Percentiles rank a stretch among this genome's conserved stretches.
Conservation (phyloP, 2,113 vertebrate species). For the Vanacampus margaritifer region DNA sequence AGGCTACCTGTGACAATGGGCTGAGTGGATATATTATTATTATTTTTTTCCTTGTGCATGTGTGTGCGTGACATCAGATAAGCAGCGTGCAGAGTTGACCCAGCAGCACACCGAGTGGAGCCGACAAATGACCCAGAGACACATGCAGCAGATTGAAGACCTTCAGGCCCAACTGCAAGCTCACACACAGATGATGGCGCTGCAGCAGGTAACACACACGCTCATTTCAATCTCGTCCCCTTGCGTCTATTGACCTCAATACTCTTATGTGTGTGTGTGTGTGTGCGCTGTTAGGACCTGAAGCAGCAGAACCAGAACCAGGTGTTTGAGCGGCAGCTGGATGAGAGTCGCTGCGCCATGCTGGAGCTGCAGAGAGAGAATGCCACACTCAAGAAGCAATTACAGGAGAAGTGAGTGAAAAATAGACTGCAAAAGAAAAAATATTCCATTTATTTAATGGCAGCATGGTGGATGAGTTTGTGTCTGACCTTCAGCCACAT, state of each 20-base stretch:
- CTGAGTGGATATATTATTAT: constrained; percentile 30
- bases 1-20: constrained; percentile 54
- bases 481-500: too few relatives aligned
- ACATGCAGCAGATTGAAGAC: constrained; percentile 84
- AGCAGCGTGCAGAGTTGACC: constrained; percentile 80
- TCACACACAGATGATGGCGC: constrained; percentile 75
- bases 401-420: constrained; percentile 60
- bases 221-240: neutral
- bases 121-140: constrained; percentile 77
- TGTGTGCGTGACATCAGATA: constrained; percentile 70
- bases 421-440: neutral
- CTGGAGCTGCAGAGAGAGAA: constrained; percentile 80
- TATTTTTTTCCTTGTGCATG: constrained; percentile 19
- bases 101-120: constrained; percentile 81
- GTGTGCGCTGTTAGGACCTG: constrained; percentile 70
- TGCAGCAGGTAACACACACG: constrained; percentile 69
- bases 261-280: constrained; percentile 16
- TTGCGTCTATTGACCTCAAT: neutral
- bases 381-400: constrained; percentile 73
- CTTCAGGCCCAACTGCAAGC: constrained; percentile 79
- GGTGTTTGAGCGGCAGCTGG: constrained; percentile 75
- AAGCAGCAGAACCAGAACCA: constrained; percentile 78
- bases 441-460: neutral
- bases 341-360: constrained; percentile 76
- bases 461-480: neutral